A percentile compares a stretch with the other conserved stretches of the same genome.
Evolutionary conservation across 53 echinoderm and acorn worm genomes (phyloP).

Genomic region (Crossaster papposus): DNA sequence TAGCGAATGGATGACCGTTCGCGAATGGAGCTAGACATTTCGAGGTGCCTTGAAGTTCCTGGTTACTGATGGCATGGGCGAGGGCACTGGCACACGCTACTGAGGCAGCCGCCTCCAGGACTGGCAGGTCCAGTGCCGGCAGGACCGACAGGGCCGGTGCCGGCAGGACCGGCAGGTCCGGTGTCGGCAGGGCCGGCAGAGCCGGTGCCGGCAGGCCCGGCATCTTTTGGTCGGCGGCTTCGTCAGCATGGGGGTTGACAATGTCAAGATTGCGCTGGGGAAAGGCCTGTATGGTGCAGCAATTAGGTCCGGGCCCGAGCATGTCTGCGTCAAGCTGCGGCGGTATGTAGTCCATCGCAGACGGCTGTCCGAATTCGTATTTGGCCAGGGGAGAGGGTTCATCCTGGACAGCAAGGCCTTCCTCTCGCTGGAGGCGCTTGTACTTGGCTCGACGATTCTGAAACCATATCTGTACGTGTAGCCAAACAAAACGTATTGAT

Average conservation of each 20-base stretch:
- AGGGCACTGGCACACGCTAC: neutral
- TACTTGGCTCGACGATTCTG: slow-evolving; percentile 85
- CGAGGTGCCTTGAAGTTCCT: neutral
- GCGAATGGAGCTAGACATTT: neutral
- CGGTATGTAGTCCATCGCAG: slow-evolving; percentile 40
- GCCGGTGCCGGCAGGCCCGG: too few species aligned
- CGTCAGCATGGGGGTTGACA: neutral
- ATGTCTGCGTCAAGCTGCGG: slow-evolving; percentile 54
- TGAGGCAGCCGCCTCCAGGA: neutral
- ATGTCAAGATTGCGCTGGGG: neutral
- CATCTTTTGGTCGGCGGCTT: neutral
- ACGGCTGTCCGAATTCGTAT: slow-evolving; percentile 29
- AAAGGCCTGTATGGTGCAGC: neutral
- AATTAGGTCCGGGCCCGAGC: slow-evolving; percentile 38
- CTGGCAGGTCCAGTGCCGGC: too few species aligned
- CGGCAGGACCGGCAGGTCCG: too few species aligned
- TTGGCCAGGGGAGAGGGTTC: slow-evolving; percentile 16
- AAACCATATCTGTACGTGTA: slow-evolving; percentile 81
- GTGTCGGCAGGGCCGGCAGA: too few species aligned
- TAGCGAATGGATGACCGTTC: neutral
- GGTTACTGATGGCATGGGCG: neutral
- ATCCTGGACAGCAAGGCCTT: neutral
- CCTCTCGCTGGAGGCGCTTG: slow-evolving; percentile 63
- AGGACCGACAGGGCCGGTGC: too few species aligned
- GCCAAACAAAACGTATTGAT: neutral